These are phyloP conservation scores for Dorcus parallelipipedus DNA, from an alignment of 2,888 invertebrate genomes.

Conservation along the genomic window DNA sequence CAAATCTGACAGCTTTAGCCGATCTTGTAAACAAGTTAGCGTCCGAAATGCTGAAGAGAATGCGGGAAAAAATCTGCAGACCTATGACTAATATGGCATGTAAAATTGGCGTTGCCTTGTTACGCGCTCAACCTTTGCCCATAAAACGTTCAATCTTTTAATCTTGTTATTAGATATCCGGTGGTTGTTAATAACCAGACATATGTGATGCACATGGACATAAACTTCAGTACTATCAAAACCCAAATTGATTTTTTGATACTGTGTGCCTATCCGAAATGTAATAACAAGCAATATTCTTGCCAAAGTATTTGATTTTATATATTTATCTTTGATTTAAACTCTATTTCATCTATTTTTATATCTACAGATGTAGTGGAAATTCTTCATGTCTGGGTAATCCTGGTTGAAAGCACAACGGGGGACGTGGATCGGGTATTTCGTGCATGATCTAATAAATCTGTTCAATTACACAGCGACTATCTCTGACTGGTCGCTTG, in stretches of 20 bases:
- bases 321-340: too few relatives aligned
- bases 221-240: too few relatives aligned
- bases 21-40: conserved; percentile 40
- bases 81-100: conserved; percentile 17
- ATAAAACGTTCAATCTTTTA: not conserved
- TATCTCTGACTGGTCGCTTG: conserved; percentile 16
- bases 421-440: conserved; percentile 15
- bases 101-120: conserved; percentile 11
- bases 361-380: too few relatives aligned
- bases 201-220: too few relatives aligned
- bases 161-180: conserved; percentile 1
- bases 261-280: too few relatives aligned
- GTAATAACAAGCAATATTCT: too few relatives aligned
- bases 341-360: too few relatives aligned
- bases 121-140: conserved; percentile 10
- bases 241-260: too few relatives aligned
- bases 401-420: conserved; percentile 1
- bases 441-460: conserved; percentile 26
- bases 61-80: conserved; percentile 8
- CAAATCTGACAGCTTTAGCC: conserved; percentile 44
- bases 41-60: conserved; percentile 12
- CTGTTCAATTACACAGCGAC: conserved; percentile 24
- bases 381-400: too few relatives aligned
- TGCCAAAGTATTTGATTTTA: too few relatives aligned
- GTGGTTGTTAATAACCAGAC: not conserved